A percentile compares a stretch with the other conserved stretches of the same genome.
These are phyloP conservation scores for Drosophila bocqueti DNA, from an alignment of 1,140 invertebrate genomes.

Conservation along the genomic window DNA sequence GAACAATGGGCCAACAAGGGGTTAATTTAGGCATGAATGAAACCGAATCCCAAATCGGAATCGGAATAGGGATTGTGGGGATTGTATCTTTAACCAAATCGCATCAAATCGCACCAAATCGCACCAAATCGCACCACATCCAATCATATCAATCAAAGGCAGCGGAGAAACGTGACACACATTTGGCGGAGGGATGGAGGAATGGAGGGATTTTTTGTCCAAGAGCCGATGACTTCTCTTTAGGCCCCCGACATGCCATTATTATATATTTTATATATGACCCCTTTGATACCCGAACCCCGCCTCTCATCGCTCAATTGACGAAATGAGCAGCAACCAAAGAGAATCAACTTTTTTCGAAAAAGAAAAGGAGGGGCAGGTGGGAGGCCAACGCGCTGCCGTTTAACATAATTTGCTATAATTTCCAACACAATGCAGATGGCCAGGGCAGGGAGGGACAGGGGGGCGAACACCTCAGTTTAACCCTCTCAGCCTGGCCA, in stretches of 20 bases:
- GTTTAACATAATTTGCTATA: constrained; percentile 84
- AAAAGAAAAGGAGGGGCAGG: constrained; percentile 35
- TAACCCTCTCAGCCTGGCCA: constrained; percentile 37
- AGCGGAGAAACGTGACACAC: constrained; percentile 71
- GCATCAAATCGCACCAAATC: constrained; percentile 24
- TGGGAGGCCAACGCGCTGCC: constrained; percentile 61
- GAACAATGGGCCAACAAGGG: constrained; percentile 35
- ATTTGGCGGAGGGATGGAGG: constrained; percentile 32
- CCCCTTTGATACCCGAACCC: constrained; percentile 31
- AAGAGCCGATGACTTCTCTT: constrained; percentile 29
- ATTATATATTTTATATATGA: constrained; percentile 54
- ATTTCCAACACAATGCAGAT: constrained; percentile 78
- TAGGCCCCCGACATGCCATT: constrained; percentile 9
- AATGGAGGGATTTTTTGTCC: neutral
- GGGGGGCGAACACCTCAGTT: constrained; percentile 25
- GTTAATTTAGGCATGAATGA: constrained; percentile 15
- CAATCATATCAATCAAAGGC: constrained; percentile 74
- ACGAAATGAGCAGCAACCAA: constrained; percentile 42
- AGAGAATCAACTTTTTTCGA: neutral
- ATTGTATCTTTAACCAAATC: constrained; percentile 14
- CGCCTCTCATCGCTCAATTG: constrained; percentile 37
- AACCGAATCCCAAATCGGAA: constrained; percentile 10
- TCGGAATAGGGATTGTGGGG: neutral
- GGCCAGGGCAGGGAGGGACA: constrained; percentile 4
- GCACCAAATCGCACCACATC: constrained; percentile 38